Base-by-base conservation (phyloP, 2,888 invertebrate species). In the Hartigia nigra region DNA sequence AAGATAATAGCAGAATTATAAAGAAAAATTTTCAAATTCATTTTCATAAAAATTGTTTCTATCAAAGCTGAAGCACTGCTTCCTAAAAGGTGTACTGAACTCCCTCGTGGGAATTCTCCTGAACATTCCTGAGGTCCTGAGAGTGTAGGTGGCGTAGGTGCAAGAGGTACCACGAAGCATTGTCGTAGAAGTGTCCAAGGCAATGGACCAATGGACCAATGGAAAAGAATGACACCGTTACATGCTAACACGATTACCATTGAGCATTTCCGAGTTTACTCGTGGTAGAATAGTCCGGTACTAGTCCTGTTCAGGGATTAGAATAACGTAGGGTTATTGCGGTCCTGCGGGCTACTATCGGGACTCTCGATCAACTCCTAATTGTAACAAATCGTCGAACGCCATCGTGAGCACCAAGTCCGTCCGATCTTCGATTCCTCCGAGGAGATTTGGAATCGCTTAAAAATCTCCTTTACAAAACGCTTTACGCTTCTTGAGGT, bases 291-390 rank as follows among this genome's bases (percentile, higher is more conserved):
- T 79, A 76, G 78, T 12, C 39, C 37, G 72, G 70, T 70, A 72
- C 36, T 69, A 23, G 31, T 70, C 72, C 23, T 77, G 77, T 75
- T 14, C 76, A 78, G 70, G 78, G 77, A 79, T 82, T 77, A 39
- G 80, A 80, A 87, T 87, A 86, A 87, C 87, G 81, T 84, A 86
- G 87, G 87, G 86, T 87, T 87, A 87, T 86, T 82, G 84, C 84
- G 78, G 70, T 79, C 78, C 80, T 81, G 79, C 78, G 75, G 77
- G 36, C 35, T 39, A 14, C 72, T 78, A 72, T 72, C 78, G 79
- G 35, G 69, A 36, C 75, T 74, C 75, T 79, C 75, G 84, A 84
- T 86, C 83, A 75, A 79, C 78, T 81, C 82, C 82, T 88, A 87
- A 87, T 87, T 88, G 87, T 87, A 86, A 88, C 87, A 87, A 88